Conservation (phyloP, 2,888 invertebrate species). For the Glaucopsyche alexis region DNA sequence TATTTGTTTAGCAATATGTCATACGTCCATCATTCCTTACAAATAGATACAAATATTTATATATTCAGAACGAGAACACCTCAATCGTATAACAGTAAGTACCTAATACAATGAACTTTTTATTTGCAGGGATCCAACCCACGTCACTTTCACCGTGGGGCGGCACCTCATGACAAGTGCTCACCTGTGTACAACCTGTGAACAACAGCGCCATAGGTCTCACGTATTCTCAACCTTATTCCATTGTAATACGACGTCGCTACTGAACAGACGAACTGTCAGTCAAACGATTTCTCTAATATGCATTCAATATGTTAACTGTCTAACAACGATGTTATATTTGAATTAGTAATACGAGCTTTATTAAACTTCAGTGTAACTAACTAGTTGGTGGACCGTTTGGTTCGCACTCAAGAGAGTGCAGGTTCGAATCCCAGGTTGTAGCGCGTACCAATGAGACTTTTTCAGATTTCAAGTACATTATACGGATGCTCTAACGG, state of each 20-base stretch:
- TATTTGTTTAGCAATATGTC: too few species aligned
- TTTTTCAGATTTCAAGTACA: too few species aligned
- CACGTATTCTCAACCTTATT: slow-evolving; percentile 38
- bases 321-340: neutral
- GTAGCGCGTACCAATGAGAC: too few species aligned
- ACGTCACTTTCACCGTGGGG: slow-evolving; percentile 6
- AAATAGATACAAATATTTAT: too few species aligned
- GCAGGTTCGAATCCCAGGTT: too few species aligned
- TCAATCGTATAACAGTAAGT: neutral
- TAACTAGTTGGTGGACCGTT: too few species aligned
- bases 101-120: neutral
- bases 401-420: too few species aligned
- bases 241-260: slow-evolving; percentile 36
- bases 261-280: slow-evolving; percentile 37
- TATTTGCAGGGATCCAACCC: neutral
- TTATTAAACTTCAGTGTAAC: too few species aligned
- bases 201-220: neutral
- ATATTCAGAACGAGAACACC: too few species aligned
- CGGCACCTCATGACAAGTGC: slow-evolving; percentile 55
- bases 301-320: slow-evolving; percentile 15
- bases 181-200: slow-evolving; percentile 35
- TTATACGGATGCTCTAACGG: too few species aligned
- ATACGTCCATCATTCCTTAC: too few species aligned
- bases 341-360: neutral
- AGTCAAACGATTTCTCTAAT: slow-evolving; percentile 23